These are phyloP conservation scores for Tarsius wallacei DNA, from an alignment of 2,797 vertebrate species.

Conservation along the genomic window DNA sequence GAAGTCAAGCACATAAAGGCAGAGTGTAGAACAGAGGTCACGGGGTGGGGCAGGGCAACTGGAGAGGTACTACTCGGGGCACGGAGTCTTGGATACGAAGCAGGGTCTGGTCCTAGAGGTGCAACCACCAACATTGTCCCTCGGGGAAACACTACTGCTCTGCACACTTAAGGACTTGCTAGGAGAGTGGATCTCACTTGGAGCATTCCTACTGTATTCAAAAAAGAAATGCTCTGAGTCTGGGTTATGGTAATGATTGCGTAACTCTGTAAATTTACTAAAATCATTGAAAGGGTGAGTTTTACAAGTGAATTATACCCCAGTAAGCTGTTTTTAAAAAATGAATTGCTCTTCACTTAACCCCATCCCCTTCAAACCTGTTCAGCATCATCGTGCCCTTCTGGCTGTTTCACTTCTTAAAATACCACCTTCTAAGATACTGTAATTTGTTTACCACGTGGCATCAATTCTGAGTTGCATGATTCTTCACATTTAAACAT, in stretches of 20 bases:
- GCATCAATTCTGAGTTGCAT: neutral
- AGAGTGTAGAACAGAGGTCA: neutral
- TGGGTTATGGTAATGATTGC: neutral
- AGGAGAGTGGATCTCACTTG: neutral
- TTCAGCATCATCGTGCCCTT: neutral
- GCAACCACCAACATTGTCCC: neutral
- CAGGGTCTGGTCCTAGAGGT: neutral
- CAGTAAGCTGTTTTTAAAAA: neutral
- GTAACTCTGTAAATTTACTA: neutral
- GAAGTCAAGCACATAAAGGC: neutral
- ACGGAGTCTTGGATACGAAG: neutral
- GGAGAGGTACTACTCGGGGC: neutral
- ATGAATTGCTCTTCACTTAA: neutral
- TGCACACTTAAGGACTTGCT: neutral
- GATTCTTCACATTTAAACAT: neutral
- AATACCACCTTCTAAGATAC: neutral
- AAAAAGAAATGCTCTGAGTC: conserved; percentile 16
- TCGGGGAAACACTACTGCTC: neutral
- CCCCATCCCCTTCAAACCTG: neutral
- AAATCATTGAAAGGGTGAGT: neutral
- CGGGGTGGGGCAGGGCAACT: neutral
- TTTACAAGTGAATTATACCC: neutral
- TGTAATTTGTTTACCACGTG: neutral
- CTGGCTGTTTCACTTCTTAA: neutral
- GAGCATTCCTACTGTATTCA: neutral